These are phyloP conservation scores for Varroa destructor DNA, from an alignment of 1,140 invertebrate genomes.

Conservation along the genomic window DNA sequence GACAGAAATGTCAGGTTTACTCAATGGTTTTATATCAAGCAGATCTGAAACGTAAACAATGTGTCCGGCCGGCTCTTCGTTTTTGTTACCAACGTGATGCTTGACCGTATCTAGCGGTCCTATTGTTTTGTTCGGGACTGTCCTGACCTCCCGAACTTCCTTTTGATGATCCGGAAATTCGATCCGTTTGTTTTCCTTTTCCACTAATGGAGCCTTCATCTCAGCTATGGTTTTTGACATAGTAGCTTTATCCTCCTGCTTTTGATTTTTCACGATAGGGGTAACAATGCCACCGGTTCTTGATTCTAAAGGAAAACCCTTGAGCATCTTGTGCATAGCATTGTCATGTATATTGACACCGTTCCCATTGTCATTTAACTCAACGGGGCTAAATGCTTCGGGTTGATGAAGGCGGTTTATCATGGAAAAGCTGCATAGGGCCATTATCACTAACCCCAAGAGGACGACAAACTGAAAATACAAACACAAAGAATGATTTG, in stretches of 20 bases:
- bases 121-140: conserved; percentile 14
- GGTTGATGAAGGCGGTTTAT: conserved; percentile 12
- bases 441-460: conserved; percentile 11
- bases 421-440: conserved; percentile 16
- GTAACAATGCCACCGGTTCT: no score
- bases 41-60: no score
- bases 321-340: no score
- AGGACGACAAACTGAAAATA: conserved; percentile 7
- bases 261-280: background rate
- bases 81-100: no score
- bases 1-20: background rate
- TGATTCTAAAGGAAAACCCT: no score
- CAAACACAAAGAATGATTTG: background rate
- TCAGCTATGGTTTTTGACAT: no score
- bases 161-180: background rate
- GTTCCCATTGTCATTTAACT: background rate
- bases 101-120: no score
- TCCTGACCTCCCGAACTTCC: conserved; percentile 1
- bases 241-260: background rate
- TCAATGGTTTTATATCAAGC: background rate
- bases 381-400: background rate
- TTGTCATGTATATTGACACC: no score
- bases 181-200: background rate
- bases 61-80: no score
- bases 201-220: no score